These are phyloP conservation scores for Lutraria rhynchaena DNA, from an alignment of 1,140 invertebrate genomes.

Conservation along the genomic window DNA sequence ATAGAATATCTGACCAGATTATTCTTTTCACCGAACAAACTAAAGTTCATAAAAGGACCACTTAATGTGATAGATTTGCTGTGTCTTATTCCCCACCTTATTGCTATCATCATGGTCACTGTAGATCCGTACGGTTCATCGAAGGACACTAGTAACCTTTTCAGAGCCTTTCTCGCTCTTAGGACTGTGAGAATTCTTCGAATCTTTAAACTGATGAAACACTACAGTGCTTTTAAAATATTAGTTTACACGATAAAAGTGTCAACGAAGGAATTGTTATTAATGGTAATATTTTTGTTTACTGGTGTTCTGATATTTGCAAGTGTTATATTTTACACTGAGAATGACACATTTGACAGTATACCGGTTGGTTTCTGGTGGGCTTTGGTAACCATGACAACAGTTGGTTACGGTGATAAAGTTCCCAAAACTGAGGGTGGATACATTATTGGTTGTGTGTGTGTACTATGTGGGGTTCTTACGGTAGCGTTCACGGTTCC, in stretches of 20 bases:
- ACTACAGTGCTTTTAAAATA: constrained; percentile 81
- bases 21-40: constrained; percentile 75
- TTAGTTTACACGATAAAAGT: constrained; percentile 81
- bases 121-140: constrained; percentile 67
- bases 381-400: constrained; percentile 99
- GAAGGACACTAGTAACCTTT: constrained; percentile 66
- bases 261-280: constrained; percentile 78
- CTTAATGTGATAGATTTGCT: constrained; percentile 80
- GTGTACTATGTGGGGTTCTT: constrained; percentile 96
- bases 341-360: constrained; percentile 84
- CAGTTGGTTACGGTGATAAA: constrained; percentile 92
- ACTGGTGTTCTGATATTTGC: constrained; percentile 81
- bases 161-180: constrained; percentile 74
- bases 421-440: constrained; percentile 84
- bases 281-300: constrained; percentile 80
- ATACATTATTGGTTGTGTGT: constrained; percentile 97
- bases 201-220: constrained; percentile 82
- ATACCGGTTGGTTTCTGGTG: constrained; percentile 98
- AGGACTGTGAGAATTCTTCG: constrained; percentile 77
- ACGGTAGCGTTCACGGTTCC: constrained; percentile 98
- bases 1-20: constrained; percentile 73
- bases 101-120: constrained; percentile 75
- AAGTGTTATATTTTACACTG: constrained; percentile 79
- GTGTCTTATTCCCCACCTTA: constrained; percentile 78
- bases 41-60: constrained; percentile 70